Conservation (phyloP, 2,797 vertebrate species). For the Chloroceryle inda region DNA sequence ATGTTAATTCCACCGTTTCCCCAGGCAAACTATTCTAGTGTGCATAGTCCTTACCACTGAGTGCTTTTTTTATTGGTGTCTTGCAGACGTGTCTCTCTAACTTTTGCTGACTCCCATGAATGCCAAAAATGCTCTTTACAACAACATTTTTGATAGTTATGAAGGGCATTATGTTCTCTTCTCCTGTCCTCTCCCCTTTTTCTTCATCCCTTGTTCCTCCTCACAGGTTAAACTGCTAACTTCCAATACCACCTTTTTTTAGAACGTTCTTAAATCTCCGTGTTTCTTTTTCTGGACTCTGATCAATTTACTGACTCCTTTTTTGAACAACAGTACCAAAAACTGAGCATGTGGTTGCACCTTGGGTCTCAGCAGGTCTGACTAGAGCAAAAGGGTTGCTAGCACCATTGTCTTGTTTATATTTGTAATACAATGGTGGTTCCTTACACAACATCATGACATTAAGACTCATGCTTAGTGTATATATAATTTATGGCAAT, state of each 20-base stretch:
- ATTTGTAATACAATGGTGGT: background rate
- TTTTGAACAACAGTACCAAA: background rate
- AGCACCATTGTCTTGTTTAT: background rate
- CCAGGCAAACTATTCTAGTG: background rate
- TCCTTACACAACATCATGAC: background rate
- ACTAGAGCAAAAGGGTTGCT: background rate
- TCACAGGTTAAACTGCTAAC: background rate
- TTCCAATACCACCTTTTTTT: background rate
- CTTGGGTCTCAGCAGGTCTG: background rate
- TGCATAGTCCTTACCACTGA: background rate
- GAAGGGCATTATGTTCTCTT: background rate
- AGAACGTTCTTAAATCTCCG: background rate
- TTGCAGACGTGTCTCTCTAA: background rate
- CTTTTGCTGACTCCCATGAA: background rate
- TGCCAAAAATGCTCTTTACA: background rate
- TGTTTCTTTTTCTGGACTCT: background rate
- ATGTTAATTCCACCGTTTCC: background rate
- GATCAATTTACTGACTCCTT: background rate
- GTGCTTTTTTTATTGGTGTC: background rate
- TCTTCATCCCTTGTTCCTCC: background rate
- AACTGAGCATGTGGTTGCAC: background rate
- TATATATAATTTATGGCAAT: background rate
- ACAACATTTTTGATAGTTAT: background rate
- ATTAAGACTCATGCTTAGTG: background rate
- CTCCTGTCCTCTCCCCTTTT: fast-evolving